Evolutionary conservation across 2,797 vertebrate genomes (phyloP), one percentile per base, ranked within the genome.

Genomic region (Ataeniobius toweri): DNA sequence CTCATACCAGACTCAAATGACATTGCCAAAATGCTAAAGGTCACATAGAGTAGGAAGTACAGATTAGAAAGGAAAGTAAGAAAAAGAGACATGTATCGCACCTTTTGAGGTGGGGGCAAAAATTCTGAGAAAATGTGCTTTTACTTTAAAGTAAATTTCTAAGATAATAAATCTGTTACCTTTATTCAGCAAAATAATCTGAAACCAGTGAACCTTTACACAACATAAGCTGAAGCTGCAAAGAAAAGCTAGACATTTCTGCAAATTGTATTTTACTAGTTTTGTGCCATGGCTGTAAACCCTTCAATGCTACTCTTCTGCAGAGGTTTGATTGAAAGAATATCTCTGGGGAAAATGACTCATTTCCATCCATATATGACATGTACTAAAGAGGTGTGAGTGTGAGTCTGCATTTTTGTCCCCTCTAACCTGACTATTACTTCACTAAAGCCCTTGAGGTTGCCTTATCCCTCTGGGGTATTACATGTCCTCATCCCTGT

Each of bases 401-500:
- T 65, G 61, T 65, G 61, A 65, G 31, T 20, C 61, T 0, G 61
- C 31, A 14, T 8, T 36, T 65, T 22, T 65, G 63, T 65, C 41
- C 67, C 3, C 67, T 81, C 68, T 79, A 67, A 44, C 76, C 77
- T 59, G 73, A 77, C 53, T 51, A 55, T 89, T 83, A 89, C 82
- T 90, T 74, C 77, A 85, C 24, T 8, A 0, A 63, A 77, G 85
- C 77, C 76, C 83, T 86, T 82, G 85, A 89, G 88, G 71, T 82
- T 80, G 44, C 18, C 44, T 59, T 71, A 44, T 82, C 67, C 80
- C 86, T 88, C 79, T 67, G n/a, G 82, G 86, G 86, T 83, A 83
- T 90, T 90, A 86, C 82, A 86, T 83, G 91, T 90, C 87, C 84
- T 86, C 83, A 88, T 89, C 81, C 79, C 70, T 81, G 84, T 89